These are phyloP conservation scores for Drosophila ercepeae DNA, from an alignment of 1,140 invertebrate genomes.

Conservation along the genomic window DNA sequence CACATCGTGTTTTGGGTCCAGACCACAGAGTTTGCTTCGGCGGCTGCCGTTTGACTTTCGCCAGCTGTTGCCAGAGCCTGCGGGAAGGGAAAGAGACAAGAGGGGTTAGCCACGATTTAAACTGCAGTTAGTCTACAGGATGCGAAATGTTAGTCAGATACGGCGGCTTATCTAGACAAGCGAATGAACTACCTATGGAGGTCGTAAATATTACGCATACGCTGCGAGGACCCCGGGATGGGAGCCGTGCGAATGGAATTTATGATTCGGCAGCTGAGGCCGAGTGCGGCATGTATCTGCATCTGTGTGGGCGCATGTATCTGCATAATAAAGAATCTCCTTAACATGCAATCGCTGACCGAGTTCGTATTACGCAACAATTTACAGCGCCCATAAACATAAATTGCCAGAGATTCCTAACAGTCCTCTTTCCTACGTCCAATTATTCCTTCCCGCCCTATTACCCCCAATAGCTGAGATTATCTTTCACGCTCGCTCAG, in stretches of 20 bases:
- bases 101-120: constrained; percentile 4
- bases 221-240: constrained; percentile 5
- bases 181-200: constrained; percentile 27
- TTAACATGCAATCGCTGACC: constrained; percentile 29
- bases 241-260: constrained; percentile 15
- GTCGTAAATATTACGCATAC: constrained; percentile 34
- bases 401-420: constrained; percentile 7
- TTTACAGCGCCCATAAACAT: constrained; percentile 33
- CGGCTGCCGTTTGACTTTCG: constrained; percentile 31
- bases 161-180: constrained; percentile 25
- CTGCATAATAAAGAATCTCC: constrained; percentile 42
- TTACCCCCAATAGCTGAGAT: constrained; percentile 18
- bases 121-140: background rate
- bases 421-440: constrained; percentile 27
- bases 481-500: constrained; percentile 30
- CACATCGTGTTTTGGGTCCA: constrained; percentile 62
- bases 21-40: constrained; percentile 41
- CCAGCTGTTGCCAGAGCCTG: constrained; percentile 54
- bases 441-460: constrained; percentile 41
- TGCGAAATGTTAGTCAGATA: background rate
- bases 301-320: background rate
- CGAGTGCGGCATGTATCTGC: background rate
- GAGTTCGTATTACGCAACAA: constrained; percentile 9
- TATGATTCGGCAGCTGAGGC: constrained; percentile 21
- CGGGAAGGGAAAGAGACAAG: background rate